A percentile compares a stretch with the other conserved stretches of the same genome.
Conservation (phyloP, 2,113 vertebrate species). For the Eptesicus fuscus region DNA sequence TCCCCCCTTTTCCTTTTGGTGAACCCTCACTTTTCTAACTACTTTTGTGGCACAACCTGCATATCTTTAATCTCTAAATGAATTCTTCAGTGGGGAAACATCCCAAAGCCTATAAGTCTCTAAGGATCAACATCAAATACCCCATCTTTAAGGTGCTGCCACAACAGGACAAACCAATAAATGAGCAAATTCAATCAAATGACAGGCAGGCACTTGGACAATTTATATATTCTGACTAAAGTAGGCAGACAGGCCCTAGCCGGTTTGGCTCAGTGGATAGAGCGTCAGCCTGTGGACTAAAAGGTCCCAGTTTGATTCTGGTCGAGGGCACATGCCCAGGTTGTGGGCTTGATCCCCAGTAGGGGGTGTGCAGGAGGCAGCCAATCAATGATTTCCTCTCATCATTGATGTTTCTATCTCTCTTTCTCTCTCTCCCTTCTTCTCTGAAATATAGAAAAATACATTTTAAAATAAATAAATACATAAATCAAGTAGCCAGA, state of each 20-base stretch:
- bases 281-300: too few relatives aligned
- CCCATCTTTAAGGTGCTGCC: neutral
- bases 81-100: constrained; percentile 12
- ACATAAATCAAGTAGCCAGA: neutral
- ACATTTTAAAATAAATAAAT: too few relatives aligned
- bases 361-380: too few relatives aligned
- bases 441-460: too few relatives aligned
- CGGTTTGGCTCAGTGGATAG: too few relatives aligned
- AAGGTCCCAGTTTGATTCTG: too few relatives aligned
- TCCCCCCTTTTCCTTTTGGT: neutral
- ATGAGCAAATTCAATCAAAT: constrained; percentile 26
- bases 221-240: neutral
- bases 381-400: too few relatives aligned
- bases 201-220: neutral
- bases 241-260: neutral
- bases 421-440: too few relatives aligned
- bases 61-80: constrained; percentile 30
- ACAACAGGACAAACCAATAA: neutral
- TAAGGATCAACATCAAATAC: constrained; percentile 7
- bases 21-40: neutral
- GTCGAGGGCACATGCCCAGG: too few relatives aligned
- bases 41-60: neutral
- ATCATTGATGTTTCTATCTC: too few relatives aligned
- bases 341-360: too few relatives aligned
- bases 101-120: neutral